Percentiles rank a stretch among this genome's conserved stretches.
phyloP scores from a whole-genome alignment of 2,797 vertebrate species.

The Melanotaenia pygmaea region DNA sequence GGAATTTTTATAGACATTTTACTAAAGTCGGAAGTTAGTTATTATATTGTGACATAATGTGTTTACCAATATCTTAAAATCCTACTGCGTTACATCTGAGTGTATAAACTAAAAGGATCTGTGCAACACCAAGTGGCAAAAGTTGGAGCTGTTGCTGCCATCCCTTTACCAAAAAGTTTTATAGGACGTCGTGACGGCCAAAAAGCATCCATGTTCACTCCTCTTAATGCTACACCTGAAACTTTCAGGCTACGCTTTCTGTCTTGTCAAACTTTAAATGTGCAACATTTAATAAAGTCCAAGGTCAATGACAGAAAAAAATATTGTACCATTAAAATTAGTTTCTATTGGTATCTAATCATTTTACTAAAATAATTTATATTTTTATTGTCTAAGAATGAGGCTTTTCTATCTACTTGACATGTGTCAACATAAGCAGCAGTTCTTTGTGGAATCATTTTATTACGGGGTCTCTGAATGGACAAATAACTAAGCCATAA shows the following conservation, averaged over 20 bases:
- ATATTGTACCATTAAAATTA: too few species aligned
- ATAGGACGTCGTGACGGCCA: conserved; percentile 46
- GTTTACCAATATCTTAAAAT: background rate
- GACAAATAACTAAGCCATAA: too few species aligned
- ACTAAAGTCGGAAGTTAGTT: background rate
- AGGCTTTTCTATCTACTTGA: too few species aligned
- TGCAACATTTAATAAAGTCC: too few species aligned
- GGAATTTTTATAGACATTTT: background rate
- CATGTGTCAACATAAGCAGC: too few species aligned
- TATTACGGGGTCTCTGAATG: too few species aligned
- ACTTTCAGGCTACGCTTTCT: background rate
- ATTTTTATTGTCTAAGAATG: too few species aligned
- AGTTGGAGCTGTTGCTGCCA: conserved; percentile 59
- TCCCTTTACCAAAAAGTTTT: conserved; percentile 50
- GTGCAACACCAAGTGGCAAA: conserved; percentile 29
- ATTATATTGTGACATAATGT: too few species aligned
- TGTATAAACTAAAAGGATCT: conserved; percentile 4
- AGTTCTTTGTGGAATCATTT: too few species aligned
- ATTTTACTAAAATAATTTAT: too few species aligned
- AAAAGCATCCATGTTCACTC: conserved; percentile 37
- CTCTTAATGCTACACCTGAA: conserved; percentile 9
- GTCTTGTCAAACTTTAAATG: background rate
- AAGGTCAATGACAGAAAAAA: too few species aligned
- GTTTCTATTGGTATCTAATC: too few species aligned
- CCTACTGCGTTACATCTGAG: background rate